Base-by-base conservation (phyloP, 2,797 vertebrate genomes). In the Picus viridis region DNA sequence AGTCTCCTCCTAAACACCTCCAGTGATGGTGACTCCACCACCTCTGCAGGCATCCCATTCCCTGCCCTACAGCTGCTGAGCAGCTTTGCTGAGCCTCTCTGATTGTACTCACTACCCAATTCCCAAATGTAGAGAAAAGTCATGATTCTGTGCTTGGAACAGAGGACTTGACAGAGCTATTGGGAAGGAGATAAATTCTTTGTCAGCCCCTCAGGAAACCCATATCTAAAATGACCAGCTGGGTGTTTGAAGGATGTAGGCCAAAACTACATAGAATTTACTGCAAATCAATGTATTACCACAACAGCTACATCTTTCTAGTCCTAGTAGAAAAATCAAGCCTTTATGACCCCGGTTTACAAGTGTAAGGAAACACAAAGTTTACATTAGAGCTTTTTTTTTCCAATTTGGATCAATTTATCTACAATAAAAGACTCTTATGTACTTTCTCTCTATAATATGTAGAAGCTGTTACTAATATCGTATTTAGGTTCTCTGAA, bases 401-500 rank as follows among this genome's bases (percentile, higher is more conserved):
- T 92, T 81, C 43, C 27, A 32, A 5, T 89, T 83, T 73, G 57
- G 11, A 68, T 79, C 71, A 61, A 76, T 88, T 58, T 58, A 59
- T 78, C 65, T 73, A 34, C 41, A 79, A 32, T 4, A 76, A 27
- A 86, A 72, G 57, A 93, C 74, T 62, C 26, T 57, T 70, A 36
- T 2, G 6, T 43, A 76, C 53, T 47, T 92, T 79, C 54, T 34
- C 29, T 83, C 69, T 81, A 36, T 75, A 92, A 83, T 76, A 93
- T 29, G 71, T 82, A 93, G 85, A 80, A 86, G 16, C 72, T 92
- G 53, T 53, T 88, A 91, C 59, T 95, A 79, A 90, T 78, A 87
- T 76, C 88, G 71, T 69, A 57, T 93, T 93, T 93, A 94, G 57
- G 58, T 85, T 96, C 95, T 76, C 49, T 83, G 67, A 53, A 22